Evolutionary conservation across 2,888 invertebrate genomes (phyloP), one percentile per base, ranked within the genome.

Genomic region (Ochlodes sylvanus): DNA sequence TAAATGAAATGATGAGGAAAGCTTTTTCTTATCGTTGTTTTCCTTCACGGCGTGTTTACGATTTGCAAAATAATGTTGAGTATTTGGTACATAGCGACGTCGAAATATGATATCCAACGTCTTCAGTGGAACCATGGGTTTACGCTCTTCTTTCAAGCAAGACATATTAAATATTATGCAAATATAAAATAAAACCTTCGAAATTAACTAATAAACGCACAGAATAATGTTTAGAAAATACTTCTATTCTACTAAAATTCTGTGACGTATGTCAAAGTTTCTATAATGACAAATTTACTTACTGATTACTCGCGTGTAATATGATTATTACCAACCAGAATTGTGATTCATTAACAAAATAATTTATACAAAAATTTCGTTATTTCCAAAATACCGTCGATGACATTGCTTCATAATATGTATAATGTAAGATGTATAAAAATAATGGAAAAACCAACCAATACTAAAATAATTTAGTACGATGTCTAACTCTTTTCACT

Each of bases 41-140:
- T 77, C 69, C 1, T 75, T 72, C 14, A 85, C 38, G 14, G 87
- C 86, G 80, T 88, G 88, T 77, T 85, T 85, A 65, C 90, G 83
- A 75, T 92, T 88, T 15, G 94, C 76, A 76, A 91, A 92, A 74
- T 94, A 94, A 77, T 87, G 84, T 76, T 94, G 93, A 10, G 93
- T 91, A 67, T 92, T 94, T 47, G 83, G 86, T 62, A 93, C 81
- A 76, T 92, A 85, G 2, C 93, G 88, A n/a, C 90, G 86, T 72
- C 93, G 79, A 72, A 92, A 92, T 79, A 93, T 87, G 64, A 90
- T 78, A 75, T 94, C 92, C 70, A 93, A 79, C 61, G 89, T 90
- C 79, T 93, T 93, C 68, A 88, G 50, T 4, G 93, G 92, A 47
- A 90, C 83, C 80, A 93, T 86, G 12, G 92, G 89, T 67, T 91